phyloP scores from a whole-genome alignment of 2,888 invertebrate species.

The Eupithecia abbreviata region DNA sequence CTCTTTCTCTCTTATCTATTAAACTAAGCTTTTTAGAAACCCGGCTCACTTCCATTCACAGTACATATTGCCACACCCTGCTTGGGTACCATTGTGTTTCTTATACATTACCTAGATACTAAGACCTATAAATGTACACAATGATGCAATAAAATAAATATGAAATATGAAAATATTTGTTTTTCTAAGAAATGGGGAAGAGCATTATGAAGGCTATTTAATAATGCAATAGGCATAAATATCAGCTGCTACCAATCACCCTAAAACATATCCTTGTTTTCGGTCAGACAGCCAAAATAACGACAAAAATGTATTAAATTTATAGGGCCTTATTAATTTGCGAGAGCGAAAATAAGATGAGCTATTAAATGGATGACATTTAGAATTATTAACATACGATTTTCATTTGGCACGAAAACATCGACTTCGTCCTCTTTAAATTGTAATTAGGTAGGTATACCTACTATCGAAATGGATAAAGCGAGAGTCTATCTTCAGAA shows the following conservation, averaged over 20 bases:
- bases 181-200: not conserved
- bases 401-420: not conserved
- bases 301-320: not conserved
- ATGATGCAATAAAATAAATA: no score
- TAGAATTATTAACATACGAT: constrained; percentile 1
- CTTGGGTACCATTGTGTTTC: no score
- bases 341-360: not conserved
- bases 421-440: not conserved
- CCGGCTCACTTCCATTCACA: no score
- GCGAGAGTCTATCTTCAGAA: not conserved
- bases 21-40: no score
- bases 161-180: no score
- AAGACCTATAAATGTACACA: no score
- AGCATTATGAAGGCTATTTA: not conserved
- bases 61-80: no score
- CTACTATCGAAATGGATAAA: not conserved
- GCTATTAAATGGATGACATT: constrained; percentile 22
- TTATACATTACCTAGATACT: no score
- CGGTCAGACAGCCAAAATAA: not conserved
- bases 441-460: not conserved
- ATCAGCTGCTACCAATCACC: not conserved
- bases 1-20: no score
- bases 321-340: not conserved
- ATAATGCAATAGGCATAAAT: not conserved
- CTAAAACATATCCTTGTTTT: not conserved